Evolutionary conservation across 2,113 vertebrate species (phyloP).

Genomic region (Aviceda subcristata): DNA sequence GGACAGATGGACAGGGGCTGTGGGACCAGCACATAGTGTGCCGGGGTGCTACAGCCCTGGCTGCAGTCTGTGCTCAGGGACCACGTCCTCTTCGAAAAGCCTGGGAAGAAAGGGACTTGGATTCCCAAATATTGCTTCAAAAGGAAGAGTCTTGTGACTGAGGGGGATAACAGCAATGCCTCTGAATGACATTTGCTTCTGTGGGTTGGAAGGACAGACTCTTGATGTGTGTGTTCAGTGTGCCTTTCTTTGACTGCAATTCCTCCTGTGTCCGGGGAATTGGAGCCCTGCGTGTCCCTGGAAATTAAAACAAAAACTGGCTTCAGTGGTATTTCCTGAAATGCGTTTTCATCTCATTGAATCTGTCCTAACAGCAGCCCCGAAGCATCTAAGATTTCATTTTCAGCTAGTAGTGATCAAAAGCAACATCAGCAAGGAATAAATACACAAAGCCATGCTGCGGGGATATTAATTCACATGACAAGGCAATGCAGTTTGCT

Average conservation of each 20-base stretch:
- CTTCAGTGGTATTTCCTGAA: slow-evolving; percentile 35
- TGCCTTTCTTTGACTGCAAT: background rate
- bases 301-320: slow-evolving; percentile 49
- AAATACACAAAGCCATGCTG: slow-evolving; percentile 22
- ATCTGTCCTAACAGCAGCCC: slow-evolving; percentile 33
- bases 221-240: background rate
- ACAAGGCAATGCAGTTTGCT: slow-evolving; percentile 12
- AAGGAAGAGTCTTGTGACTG: background rate
- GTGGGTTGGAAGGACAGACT: background rate
- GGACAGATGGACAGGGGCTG: background rate
- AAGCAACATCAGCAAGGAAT: slow-evolving; percentile 47
- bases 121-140: background rate
- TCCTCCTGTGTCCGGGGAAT: background rate
- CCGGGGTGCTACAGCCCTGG: background rate
- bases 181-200: background rate
- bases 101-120: background rate
- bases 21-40: fast-evolving
- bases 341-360: slow-evolving; percentile 4
- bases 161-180: background rate
- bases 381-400: slow-evolving; percentile 33
- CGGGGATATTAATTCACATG: slow-evolving; percentile 12
- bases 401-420: slow-evolving; percentile 45
- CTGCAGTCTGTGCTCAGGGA: background rate
- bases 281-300: background rate
- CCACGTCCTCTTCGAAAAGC: background rate